Base-by-base conservation (phyloP, 2,113 vertebrate genomes). In the Seriola aureovittata region DNA sequence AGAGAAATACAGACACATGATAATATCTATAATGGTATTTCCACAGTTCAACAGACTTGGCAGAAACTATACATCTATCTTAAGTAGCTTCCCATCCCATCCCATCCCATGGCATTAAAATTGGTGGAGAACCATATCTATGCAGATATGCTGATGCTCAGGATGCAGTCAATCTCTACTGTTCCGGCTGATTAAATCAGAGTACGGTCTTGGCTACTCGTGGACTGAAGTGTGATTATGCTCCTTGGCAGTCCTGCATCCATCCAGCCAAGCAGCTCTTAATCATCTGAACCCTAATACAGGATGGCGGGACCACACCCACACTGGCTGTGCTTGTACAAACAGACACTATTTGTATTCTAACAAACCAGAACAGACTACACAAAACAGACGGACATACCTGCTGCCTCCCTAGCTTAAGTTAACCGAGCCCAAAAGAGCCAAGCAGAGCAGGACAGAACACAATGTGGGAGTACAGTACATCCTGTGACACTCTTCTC, bases 311-410 rank as follows among this genome's bases (percentile, higher is more conserved):
- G 62, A 44, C 77, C 62, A 81, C 83, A 65, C 87, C 74, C 63
- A 13, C 42, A 17, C 71, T 63, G 55, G 13, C 75, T 60, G 52
- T 44, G 74, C 50, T 78, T 78, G 70, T 66, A 57, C 78, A 90
- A 84, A 86, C 71, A 89, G 13, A 69, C 57, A 62, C 57, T n/a
- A 57, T 40, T 69, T 64, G 67, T 44, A 67, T 75, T 80, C 71
- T 48, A 54, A 69, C 50, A 59, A 81, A 88, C 40, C 68, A 63
- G 36, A 59, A 50, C 38, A 73, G 44, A 63, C 36, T 40, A 55
- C 3, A 80, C 54, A 72, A 85, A 81, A 32, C 71, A 78, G 60
- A 75, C 65, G n/a, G 71, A 70, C 74, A 84, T 80, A 86, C 84
- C 89, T 85, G 72, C 81, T 66, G 81, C 48, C 59, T 75, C 38